Conservation (phyloP, 2,888 invertebrate species). For the Siphlonurus alternatus region DNA sequence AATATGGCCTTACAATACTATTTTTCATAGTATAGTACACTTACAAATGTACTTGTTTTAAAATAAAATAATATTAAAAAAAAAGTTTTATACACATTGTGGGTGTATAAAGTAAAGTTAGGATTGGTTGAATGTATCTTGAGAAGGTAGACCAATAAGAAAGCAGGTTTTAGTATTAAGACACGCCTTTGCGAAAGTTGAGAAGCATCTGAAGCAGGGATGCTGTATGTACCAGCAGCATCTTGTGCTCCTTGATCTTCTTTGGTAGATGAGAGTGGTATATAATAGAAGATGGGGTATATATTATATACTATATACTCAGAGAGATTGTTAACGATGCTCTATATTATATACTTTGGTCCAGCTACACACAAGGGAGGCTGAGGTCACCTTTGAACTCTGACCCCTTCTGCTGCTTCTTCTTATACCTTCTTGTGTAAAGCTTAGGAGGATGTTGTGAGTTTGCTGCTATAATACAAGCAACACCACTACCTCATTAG, state of each 20-base stretch:
- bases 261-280: no score
- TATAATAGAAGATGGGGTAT: background rate
- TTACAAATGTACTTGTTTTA: no score
- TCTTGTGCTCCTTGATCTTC: background rate
- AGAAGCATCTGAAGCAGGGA: no score
- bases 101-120: background rate
- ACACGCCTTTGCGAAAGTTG: background rate
- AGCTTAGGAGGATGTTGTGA: background rate
- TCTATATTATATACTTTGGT: background rate
- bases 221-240: background rate
- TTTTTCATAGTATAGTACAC: no score
- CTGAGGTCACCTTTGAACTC: background rate
- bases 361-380: background rate
- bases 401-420: background rate
- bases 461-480: background rate
- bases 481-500: background rate
- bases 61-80: background rate
- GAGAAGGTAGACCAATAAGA: constrained; percentile 1
- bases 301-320: background rate
- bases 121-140: background rate
- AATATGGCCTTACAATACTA: no score
- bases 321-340: background rate
- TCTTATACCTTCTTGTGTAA: background rate
- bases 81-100: background rate
- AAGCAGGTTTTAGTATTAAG: background rate